Percentiles rank a stretch among this genome's conserved stretches.
These are phyloP conservation scores for Mormyrops boulengeri DNA, from an alignment of 2,797 vertebrate genomes.

Conservation along the genomic window DNA sequence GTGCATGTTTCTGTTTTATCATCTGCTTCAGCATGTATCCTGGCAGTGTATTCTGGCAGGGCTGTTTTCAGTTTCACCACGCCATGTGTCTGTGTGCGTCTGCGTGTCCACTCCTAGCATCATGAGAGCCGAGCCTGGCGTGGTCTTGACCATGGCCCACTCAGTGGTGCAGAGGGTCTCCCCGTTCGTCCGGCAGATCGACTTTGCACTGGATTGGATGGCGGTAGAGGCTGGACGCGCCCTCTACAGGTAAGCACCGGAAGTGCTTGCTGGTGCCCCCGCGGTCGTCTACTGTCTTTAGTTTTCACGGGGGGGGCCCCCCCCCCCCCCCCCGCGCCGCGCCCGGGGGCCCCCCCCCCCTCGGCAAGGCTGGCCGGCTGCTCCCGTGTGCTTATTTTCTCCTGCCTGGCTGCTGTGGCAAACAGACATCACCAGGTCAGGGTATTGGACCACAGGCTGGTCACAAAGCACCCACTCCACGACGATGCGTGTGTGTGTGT, in stretches of 20 bases:
- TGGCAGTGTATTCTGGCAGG: not conserved
- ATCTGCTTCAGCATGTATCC: not conserved
- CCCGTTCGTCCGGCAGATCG: constrained; percentile 83
- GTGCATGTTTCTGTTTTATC: not conserved
- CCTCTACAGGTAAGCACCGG: constrained; percentile 70
- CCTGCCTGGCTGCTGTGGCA: constrained; percentile 27
- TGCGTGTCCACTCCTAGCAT: constrained; percentile 60
- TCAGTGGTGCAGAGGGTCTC: constrained; percentile 83
- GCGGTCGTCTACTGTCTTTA: not conserved
- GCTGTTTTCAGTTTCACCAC: not conserved
- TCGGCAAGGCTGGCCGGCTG: constrained; percentile 11
- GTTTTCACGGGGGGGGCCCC: not conserved
- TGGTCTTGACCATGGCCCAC: constrained; percentile 83
- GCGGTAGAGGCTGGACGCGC: constrained; percentile 86
- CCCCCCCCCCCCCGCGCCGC: too few species aligned
- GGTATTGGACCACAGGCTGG: constrained; percentile 15
- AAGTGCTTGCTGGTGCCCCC: not conserved
- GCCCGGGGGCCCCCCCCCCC: too few species aligned
- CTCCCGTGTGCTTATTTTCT: constrained; percentile 32
- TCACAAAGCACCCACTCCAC: not conserved
- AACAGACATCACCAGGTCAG: constrained; percentile 14
- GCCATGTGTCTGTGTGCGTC: not conserved
- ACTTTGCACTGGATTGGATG: constrained; percentile 96
- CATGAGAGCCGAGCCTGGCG: constrained; percentile 78
- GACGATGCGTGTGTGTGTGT: not conserved